Evolutionary conservation across 2,888 invertebrate genomes (phyloP), one percentile per base, ranked within the genome.

Genomic region (Polietes domitor): DNA sequence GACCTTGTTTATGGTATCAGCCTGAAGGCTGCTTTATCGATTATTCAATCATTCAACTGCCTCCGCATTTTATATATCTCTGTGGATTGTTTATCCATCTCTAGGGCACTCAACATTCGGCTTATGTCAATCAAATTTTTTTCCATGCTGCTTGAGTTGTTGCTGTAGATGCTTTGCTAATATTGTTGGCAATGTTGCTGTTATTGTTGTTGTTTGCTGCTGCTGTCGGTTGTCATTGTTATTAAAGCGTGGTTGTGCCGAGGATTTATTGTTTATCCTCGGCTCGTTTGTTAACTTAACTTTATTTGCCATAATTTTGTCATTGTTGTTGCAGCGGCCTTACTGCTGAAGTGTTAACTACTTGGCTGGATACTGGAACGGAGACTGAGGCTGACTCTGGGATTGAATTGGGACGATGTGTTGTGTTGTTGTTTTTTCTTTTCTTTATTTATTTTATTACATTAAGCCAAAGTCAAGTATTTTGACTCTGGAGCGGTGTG

Each of bases 331-430:
- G 21, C 37, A 41, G 37, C 37, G 17, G 70, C 41, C 74, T 72
- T 55, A 28, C 9, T 32, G 70, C 37, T 73, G 73, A 84, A 84
- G 81, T 84, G 84, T 84, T 84, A 84, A 79, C 76, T 84, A 80
- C 73, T 74, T 24, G 32, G 70, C 37, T 58, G 43, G 21, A 26
- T 19, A n/a, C n/a, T 28, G 65, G 17, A 19, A 53, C 12, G 17
- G 15, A 9, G 47, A 47, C n/a, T 47, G n/a, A n/a, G n/a, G n/a
- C n/a, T n/a, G n/a, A n/a, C n/a, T n/a, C n/a, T n/a, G n/a, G n/a
- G n/a, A n/a, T n/a, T n/a, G n/a, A n/a, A n/a, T n/a, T n/a, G n/a
- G n/a, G n/a, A n/a, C n/a, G n/a, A n/a, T n/a, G n/a, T n/a, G n/a
- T n/a, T n/a, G n/a, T n/a, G n/a, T n/a, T n/a, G n/a, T n/a, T n/a